Conservation (phyloP, 2,888 invertebrate species). For the Chouioia cunea region DNA sequence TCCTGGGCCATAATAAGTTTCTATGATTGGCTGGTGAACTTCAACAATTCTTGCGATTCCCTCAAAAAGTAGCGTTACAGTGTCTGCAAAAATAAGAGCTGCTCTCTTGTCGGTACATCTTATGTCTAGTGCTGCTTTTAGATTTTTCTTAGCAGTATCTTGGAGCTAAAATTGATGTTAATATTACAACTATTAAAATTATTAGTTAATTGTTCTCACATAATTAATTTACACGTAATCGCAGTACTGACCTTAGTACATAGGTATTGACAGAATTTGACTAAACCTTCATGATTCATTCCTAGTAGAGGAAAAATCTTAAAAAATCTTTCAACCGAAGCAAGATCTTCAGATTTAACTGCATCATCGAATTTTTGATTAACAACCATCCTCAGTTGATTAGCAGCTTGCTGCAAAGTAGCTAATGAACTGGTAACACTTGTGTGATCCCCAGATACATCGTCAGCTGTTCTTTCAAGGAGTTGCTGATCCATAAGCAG, state of each 20-base stretch:
- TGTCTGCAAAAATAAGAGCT: constrained; percentile 86
- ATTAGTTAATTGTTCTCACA: not conserved
- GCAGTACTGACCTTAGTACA: constrained; percentile 78
- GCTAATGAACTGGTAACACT: constrained; percentile 80
- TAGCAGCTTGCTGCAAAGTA: constrained; percentile 82
- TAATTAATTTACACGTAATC: constrained; percentile 4
- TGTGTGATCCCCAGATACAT: constrained; percentile 80
- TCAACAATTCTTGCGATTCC: constrained; percentile 87
- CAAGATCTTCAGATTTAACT: constrained; percentile 86
- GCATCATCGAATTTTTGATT: constrained; percentile 91
- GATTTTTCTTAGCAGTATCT: constrained; percentile 79
- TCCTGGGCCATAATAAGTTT: constrained; percentile 89
- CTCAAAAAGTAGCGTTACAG: constrained; percentile 86
- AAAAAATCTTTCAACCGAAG: constrained; percentile 93
- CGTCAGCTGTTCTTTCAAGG: constrained; percentile 80
- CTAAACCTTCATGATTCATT: constrained; percentile 90
- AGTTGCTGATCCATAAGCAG: constrained; percentile 91
- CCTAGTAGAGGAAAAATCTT: constrained; percentile 96
- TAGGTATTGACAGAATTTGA: constrained; percentile 88
- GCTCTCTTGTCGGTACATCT: constrained; percentile 79
- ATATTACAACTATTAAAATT: too few species aligned
- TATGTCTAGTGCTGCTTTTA: constrained; percentile 77
- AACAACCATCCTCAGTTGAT: constrained; percentile 78
- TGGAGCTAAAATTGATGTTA: constrained; percentile 71
- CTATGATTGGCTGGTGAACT: constrained; percentile 89